Conservation (phyloP, 2,888 invertebrate genomes). For the Acleris literana region DNA sequence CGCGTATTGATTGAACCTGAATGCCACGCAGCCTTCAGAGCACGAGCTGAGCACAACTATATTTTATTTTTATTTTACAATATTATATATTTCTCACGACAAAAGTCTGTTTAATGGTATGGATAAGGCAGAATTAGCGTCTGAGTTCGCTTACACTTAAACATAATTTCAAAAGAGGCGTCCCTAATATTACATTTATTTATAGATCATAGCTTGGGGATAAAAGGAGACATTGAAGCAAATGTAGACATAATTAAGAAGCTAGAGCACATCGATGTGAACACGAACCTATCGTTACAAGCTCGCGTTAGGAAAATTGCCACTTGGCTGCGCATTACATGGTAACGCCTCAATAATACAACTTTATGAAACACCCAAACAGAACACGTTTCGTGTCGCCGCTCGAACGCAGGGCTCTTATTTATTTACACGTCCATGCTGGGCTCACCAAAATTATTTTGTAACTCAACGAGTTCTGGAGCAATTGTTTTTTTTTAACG, state of each 20-base stretch:
- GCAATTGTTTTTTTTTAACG: too few relatives aligned
- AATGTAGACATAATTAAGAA: slow-evolving; percentile 33
- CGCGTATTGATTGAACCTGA: slow-evolving; percentile 59
- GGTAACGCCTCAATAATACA: slow-evolving; percentile 56
- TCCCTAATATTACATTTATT: too few relatives aligned
- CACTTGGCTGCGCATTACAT: slow-evolving; percentile 51
- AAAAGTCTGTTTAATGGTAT: too few relatives aligned
- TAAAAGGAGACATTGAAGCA: not conserved
- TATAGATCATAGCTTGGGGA: not conserved
- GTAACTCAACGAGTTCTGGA: not conserved
- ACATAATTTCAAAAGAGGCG: too few relatives aligned
- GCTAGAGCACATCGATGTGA: slow-evolving; percentile 39
- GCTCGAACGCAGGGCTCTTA: slow-evolving; percentile 38
- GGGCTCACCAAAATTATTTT: slow-evolving; percentile 36
- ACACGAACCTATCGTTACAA: slow-evolving; percentile 15
- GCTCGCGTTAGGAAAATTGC: slow-evolving; percentile 48
- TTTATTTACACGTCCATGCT: slow-evolving; percentile 40
- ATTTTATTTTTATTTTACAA: not conserved
- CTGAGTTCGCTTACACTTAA: too few relatives aligned
- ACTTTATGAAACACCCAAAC: slow-evolving; percentile 51
- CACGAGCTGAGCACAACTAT: not conserved
- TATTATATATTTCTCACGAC: too few relatives aligned
- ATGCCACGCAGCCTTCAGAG: slow-evolving; percentile 29
- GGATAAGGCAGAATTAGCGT: too few relatives aligned
- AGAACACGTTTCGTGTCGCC: slow-evolving; percentile 42